A percentile compares a stretch with the other conserved stretches of the same genome.
Conservation (phyloP, 2,888 invertebrate genomes). For the Buathra laborator region DNA sequence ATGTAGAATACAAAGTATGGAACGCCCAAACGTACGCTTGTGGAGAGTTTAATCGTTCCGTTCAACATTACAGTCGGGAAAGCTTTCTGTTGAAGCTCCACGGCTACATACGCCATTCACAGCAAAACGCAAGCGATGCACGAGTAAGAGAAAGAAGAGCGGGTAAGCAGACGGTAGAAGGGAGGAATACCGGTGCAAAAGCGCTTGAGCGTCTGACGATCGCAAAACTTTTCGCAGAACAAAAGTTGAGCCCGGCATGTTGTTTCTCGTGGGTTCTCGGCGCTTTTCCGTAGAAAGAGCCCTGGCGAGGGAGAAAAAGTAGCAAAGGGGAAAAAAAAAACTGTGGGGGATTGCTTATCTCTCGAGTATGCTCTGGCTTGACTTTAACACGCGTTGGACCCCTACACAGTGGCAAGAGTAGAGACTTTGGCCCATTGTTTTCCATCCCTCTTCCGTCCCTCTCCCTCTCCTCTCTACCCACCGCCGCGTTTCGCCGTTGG, state of each 20-base stretch:
- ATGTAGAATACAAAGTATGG: conserved; percentile 1
- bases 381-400: conserved; percentile 53
- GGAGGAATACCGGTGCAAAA: conserved; percentile 37
- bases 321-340: conserved; percentile 37
- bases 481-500: neutral
- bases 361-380: conserved; percentile 58
- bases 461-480: too few relatives aligned
- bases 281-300: conserved; percentile 15
- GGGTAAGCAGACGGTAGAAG: neutral
- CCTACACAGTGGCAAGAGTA: conserved; percentile 35
- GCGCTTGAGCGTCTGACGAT: conserved; percentile 52
- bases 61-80: conserved; percentile 23
- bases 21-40: conserved; percentile 8
- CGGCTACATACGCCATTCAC: conserved; percentile 3
- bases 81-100: conserved; percentile 32
- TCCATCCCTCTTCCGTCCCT: conserved; percentile 13
- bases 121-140: conserved; percentile 39
- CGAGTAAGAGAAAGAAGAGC: conserved; percentile 10
- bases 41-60: conserved; percentile 46
- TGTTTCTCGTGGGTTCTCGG: conserved; percentile 55
- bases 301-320: conserved; percentile 22
- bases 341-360: conserved; percentile 57
- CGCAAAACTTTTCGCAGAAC: conserved; percentile 56
- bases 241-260: conserved; percentile 62
- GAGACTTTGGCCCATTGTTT: conserved; percentile 56